Evolutionary conservation across 1,140 invertebrate species (phyloP), one percentile per base, ranked within the genome.

Genomic region (Glossosoma conforme): DNA sequence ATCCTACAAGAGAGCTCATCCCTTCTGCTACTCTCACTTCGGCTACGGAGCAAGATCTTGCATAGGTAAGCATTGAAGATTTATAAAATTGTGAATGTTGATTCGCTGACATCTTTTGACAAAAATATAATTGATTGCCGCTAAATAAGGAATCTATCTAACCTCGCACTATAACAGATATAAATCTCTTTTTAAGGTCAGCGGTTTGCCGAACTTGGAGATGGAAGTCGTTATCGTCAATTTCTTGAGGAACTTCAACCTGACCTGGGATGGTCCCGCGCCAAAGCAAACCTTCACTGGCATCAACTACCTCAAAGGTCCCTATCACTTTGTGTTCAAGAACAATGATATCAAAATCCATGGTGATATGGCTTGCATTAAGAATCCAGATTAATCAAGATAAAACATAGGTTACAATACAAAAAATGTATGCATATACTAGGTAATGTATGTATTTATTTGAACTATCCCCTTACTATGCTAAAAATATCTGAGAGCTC

Each of bases 151-250:
- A 33, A 68, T 67, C 11, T 62, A 61, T 1, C 43, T 67, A 14
- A 64, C 66, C 32, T 81, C 79, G 52, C 69, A 79, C 24, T 79
- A 78, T 10, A n/a, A n/a, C n/a, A n/a, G n/a, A n/a, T n/a, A n/a
- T n/a, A n/a, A n/a, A n/a, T n/a, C n/a, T n/a, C n/a, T n/a, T n/a
- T n/a, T n/a, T n/a, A n/a, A n/a, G n/a, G n/a, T n/a, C n/a, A 77
- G 81, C 52, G 68, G 87, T 43, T 79, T 90, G 56, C 86, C 86
- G 2, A 80, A 86, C 62, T 71, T 87, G 60, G 83, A 87, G 63
- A 62, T 88, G 41, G 78, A 84, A 61, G 70, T 84, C 17, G 76
- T 80, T 25, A 49, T 85, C 3, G 65, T 77, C n/a, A 76, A 79
- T 60, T 64, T 85, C 19, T 66, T 81, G 24, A 66, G 77, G 35